Base-by-base conservation (phyloP, 53 echinoderm and acorn worm species). In the Apostichopus leukothele region DNA sequence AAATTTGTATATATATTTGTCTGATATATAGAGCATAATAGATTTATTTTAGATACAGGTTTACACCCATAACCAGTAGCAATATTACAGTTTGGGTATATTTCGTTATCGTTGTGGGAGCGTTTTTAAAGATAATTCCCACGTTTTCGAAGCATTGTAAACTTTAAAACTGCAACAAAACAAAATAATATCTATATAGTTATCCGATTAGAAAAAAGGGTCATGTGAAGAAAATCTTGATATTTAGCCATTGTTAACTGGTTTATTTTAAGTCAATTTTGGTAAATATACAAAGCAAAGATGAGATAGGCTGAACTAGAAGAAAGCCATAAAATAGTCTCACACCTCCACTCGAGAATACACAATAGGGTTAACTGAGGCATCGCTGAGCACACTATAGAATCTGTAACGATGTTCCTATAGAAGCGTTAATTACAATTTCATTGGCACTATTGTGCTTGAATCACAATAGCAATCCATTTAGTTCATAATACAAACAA, bases 51-150 rank as follows among this genome's bases (percentile, higher is more conserved):
- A 39, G 39, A 39, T 39, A 39, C 3, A 39, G 39, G 39, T 39
- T 39, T 39, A 39, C 39, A 39, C 39, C 39, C 39, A 39, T 39
- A 39, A 39, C 39, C 39, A 39, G 39, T 39, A 39, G 3, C 39
- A 39, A 1, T 39, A 39, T 39, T 39, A 39, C 39, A 39, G 39
- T 2, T 39, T 39, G 39, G 39, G 39, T 39, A 39, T 39, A 39
- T 39, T 39, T 39, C 39, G 39, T 3, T 39, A 61, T 63, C 79
- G 18, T 79, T 79, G 18, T 79, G 79, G 79, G 79, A 79, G 79
- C 51, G 50, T 79, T 12, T 39, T 52, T 51, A 79, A 79, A 79
- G 19, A 16, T 79, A 79, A 50, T 79, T 79, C 79, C 79, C 79
- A 79, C 79, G 79, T 79, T 79, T 9, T 7, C 16, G 11, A 63